Evolutionary conservation across 1,140 invertebrate genomes (phyloP), one percentile per base, ranked within the genome.

Genomic region (Centruroides sculpturatus): DNA sequence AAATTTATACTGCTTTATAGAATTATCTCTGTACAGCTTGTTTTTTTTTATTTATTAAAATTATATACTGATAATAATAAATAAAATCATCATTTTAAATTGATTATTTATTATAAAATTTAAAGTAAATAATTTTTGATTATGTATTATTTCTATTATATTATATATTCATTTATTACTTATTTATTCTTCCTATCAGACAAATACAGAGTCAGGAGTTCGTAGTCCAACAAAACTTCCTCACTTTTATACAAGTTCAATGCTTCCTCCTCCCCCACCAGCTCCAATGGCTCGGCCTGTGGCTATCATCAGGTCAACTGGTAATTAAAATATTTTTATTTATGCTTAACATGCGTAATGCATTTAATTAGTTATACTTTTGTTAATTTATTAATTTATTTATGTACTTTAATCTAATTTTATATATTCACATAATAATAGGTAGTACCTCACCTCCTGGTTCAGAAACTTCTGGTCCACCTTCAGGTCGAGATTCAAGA

Each of bases 201-300:
- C 64, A 47, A 61, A 56, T 41, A 51, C 56, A n/a, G 64, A 65
- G 53, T 65, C 64, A 47, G 64, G 59, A 13, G 68, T 78, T 73
- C 72, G 79, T 71, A 80, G 78, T 75, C 76, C 80, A 66, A 73
- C 75, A 35, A 83, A 82, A 76, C 77, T 86, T 69, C 82, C 85
- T 59, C 87, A 90, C 68, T 93, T 93, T 75, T 92, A 92, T 77
- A 82, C 84, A 63, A 85, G 87, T 65, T 92, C 88, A 83, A 77
- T 79, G 76, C 76, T 95, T 65, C 92, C 92, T 12, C 89, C 91
- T 11, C 92, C 92, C n/a, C 82, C 92, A 2, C 91, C 92, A 3
- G 76, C 78, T 34, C 91, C 90, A 8, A 92, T 95, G 87, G 92
- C 92, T 3, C 79, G 92, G 66, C 92, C 92, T 0, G 92, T 97